phyloP scores from a whole-genome alignment of 53 echinoderm and acorn worm genomes.

The Pentamera pediparva region DNA sequence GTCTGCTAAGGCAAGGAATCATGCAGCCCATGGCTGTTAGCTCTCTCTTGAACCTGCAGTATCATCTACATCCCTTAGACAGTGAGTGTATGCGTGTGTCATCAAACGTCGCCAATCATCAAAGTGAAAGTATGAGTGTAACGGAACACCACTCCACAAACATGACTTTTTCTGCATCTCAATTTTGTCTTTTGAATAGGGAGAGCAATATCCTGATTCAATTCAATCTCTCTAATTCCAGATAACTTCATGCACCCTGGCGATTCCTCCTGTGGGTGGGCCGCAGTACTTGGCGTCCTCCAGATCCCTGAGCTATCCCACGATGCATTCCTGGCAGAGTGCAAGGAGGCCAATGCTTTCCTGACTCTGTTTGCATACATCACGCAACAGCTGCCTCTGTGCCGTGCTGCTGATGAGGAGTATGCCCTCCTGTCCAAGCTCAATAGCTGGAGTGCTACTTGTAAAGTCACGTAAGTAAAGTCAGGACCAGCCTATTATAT shows the following conservation, averaged over 20 bases:
- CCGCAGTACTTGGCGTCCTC: slow-evolving; percentile 52
- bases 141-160: no score
- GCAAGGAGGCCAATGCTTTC: slow-evolving; percentile 57
- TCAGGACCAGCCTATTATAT: not conserved
- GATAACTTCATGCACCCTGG: slow-evolving; percentile 17
- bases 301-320: slow-evolving; percentile 91
- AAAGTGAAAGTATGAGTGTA: no score
- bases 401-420: slow-evolving; percentile 77
- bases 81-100: no score
- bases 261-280: slow-evolving; percentile 70
- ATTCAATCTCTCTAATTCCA: no score
- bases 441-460: slow-evolving; percentile 66
- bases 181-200: no score
- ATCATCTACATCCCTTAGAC: no score
- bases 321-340: slow-evolving; percentile 74
- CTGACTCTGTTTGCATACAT: slow-evolving; percentile 85
- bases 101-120: no score
- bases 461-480: slow-evolving; percentile 55
- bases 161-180: no score
- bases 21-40: no score
- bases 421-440: slow-evolving; percentile 38
- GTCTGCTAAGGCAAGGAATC: no score
- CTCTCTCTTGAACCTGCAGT: no score
- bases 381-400: slow-evolving; percentile 62
- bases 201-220: no score